These are phyloP conservation scores for Danio choprae DNA, from an alignment of 2,797 vertebrate genomes.

Conservation along the genomic window DNA sequence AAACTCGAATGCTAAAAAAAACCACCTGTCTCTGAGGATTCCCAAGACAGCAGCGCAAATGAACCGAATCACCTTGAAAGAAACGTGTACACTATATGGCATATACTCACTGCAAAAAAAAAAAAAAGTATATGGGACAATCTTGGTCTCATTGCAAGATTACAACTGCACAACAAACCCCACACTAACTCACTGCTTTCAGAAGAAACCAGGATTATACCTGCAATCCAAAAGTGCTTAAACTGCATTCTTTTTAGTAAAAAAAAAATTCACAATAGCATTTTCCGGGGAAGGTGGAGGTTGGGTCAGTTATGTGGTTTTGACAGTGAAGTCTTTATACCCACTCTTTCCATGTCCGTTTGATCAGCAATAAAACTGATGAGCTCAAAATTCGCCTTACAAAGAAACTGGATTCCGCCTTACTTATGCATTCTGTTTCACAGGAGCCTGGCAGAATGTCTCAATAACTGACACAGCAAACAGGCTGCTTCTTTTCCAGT, in stretches of 20 bases:
- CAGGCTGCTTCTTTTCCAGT: neutral
- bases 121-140: neutral
- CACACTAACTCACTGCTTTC: neutral
- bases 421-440: constrained; percentile 1
- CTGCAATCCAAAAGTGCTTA: neutral
- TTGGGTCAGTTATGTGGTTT: neutral
- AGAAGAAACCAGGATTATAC: neutral
- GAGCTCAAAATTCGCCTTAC: constrained; percentile 6
- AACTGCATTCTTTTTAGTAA: neutral
- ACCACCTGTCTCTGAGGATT: neutral
- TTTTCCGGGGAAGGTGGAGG: neutral
- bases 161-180: neutral
- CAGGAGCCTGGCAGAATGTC: neutral
- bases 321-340: constrained; percentile 17
- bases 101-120: neutral
- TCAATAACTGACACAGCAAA: constrained; percentile 27
- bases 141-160: neutral
- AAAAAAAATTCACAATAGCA: neutral
- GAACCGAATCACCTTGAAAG: neutral
- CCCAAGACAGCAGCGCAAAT: neutral
- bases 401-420: constrained; percentile 1
- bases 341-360: neutral
- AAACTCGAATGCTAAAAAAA: neutral
- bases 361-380: constrained; percentile 27
- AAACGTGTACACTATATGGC: neutral